These are phyloP conservation scores for Luidia sarsii DNA, from an alignment of 53 echinoderm and acorn worm genomes.

Conservation along the genomic window DNA sequence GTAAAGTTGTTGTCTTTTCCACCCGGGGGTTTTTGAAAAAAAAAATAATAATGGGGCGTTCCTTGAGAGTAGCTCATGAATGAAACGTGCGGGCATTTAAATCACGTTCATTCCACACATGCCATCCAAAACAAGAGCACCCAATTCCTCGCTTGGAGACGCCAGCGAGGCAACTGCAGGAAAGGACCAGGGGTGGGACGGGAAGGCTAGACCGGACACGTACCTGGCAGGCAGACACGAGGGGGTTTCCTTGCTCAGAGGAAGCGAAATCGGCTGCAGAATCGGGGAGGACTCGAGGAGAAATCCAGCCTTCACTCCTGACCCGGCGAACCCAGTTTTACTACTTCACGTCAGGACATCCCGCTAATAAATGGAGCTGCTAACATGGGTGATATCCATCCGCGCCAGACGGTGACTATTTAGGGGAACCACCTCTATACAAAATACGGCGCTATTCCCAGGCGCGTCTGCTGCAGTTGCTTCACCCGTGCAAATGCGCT, in stretches of 20 bases:
- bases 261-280: no score
- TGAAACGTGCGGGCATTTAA: constrained; percentile 39
- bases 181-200: no score
- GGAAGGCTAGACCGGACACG: no score
- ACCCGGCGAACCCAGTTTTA: constrained; percentile 39
- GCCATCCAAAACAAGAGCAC: constrained; percentile 22
- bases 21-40: constrained; percentile 5
- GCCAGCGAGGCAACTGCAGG: no score
- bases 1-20: no score
- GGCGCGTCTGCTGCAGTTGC: no score
- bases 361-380: constrained; percentile 42
- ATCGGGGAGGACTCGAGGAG: no score
- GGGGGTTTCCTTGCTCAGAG: no score
- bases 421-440: constrained; percentile 17
- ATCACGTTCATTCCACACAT: constrained; percentile 20
- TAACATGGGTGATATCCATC: constrained; percentile 30
- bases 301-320: no score
- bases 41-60: constrained; percentile 48
- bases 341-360: constrained; percentile 40
- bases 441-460: background rate
- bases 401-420: constrained; percentile 26
- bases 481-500: no score
- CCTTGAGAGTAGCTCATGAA: constrained; percentile 33
- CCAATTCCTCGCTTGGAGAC: no score
- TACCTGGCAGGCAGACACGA: no score